Base-by-base conservation (phyloP, 2,113 vertebrate species). In the Oxygymnocypris stewartii region DNA sequence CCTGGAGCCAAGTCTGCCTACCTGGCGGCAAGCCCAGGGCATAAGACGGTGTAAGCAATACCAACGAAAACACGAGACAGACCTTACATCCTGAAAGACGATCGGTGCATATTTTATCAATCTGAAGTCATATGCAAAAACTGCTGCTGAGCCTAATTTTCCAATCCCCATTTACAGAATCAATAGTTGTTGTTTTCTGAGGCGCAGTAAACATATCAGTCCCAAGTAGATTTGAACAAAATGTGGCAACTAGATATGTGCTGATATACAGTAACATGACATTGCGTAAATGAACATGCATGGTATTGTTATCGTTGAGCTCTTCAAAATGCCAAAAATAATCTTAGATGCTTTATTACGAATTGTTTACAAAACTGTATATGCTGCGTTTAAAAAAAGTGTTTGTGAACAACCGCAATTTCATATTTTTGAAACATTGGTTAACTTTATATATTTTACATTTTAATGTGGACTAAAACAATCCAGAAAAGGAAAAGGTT, bases 21-120 rank as follows among this genome's bases (percentile, higher is more conserved):
- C 91, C 92, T 92, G 87, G 88, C 86, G 85, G 92, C 91, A 88
- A 89, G 89, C 92, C 88, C 63, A 77, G 49, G 90, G 93, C 90
- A 40, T 76, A 74, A 84, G 88, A 82, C 88, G 61, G 84, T 54
- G 88, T 86, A 90, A 88, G 57, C 86, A 82, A 84, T 71, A 63
- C 87, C 47, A 86, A 86, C 81, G 51, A 10, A 87, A 79, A 88
- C 86, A 92, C 4, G 3, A 71, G 37, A 25, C 76, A 54, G 76
- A 79, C 65, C 35, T 81, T 73, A 69, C 67, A 57, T 35, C 31
- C 86, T 77, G 79, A 77, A 75, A 87, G 74, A 82, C 57, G 69
- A 87, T 83, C 54, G 42, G 73, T 76, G 23, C n/a, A 44, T 65
- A 59, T 85, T 78, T 84, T 80, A 82, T 28, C 49, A 79, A 84